Conservation (phyloP, 2,797 vertebrate genomes). For the Tadarida brasiliensis region DNA sequence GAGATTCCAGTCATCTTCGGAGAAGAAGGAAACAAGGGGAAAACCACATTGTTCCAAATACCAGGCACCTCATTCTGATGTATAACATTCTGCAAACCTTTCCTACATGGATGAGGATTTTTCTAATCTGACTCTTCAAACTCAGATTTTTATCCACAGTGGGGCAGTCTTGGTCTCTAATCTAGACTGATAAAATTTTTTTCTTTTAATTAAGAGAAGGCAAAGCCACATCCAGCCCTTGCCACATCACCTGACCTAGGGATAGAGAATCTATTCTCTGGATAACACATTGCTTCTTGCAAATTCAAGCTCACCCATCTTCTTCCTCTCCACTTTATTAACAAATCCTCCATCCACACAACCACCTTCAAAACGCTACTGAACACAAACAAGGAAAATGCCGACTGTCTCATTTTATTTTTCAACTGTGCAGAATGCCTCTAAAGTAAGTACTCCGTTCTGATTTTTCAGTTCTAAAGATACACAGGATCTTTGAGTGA, state of each 20-base stretch:
- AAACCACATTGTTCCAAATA: not conserved
- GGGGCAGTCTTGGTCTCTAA: slow-evolving; percentile 67
- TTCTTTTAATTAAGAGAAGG: slow-evolving; percentile 44
- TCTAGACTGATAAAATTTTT: not conserved
- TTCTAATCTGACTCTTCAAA: slow-evolving; percentile 36
- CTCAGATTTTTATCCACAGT: slow-evolving; percentile 58
- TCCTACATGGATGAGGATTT: not conserved
- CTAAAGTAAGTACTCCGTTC: not conserved
- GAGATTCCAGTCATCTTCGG: not conserved
- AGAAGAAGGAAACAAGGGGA: not conserved
- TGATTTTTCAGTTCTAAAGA: not conserved
- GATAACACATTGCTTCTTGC: not conserved
- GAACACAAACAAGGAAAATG: slow-evolving; percentile 15
- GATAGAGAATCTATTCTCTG: not conserved
- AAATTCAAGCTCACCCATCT: not conserved
- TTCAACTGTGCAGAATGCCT: not conserved
- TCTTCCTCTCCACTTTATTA: slow-evolving; percentile 11
- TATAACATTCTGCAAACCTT: not conserved
- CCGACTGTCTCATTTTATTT: not conserved
- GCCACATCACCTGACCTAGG: not conserved
- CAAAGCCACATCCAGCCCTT: not conserved
- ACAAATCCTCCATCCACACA: not conserved
- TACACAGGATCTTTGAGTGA: not conserved
- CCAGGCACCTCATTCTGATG: not conserved
- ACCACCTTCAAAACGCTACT: slow-evolving; percentile 10